Base-by-base conservation (phyloP, 2,888 invertebrate genomes). In the Uropetala carovei region DNA sequence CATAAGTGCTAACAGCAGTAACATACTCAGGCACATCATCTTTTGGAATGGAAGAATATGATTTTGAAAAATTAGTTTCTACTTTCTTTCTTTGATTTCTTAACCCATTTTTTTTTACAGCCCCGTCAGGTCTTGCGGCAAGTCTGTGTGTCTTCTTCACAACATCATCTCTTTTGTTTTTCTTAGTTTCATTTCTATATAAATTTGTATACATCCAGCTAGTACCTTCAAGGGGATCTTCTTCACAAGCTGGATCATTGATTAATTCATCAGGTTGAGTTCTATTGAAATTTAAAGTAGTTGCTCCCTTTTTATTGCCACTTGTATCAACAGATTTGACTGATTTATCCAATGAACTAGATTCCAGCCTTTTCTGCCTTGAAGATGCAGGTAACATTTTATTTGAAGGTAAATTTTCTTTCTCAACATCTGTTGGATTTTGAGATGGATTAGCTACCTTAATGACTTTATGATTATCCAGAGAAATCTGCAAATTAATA, bases 211-310 rank as follows among this genome's bases (percentile, higher is more conserved):
- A 43, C 89, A 89, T 89, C 89, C 89, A 64, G 64, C 89, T 89
- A 16, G 89, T 60, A n/a, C 89, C 89, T 89, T 89, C 89, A 22
- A 89, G 27, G n/a, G 89, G 89, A 58, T 89, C 89, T 18, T 64
- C 89, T 89, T 68, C 43, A 30, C 43, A 43, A 4, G 27, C 8
- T 43, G 18, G 64, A 10, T n/a, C 11, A 18, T 14, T 56, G 4
- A 57, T 57, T 7, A 30, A 10, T 0, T 30, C 56, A 75, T 11
- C 0, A 22, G 5, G 75, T 27, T 27, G 22, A 27, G 22, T 75
- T n/a, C 27, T 22, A 11, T 27, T 75, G 18, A 13, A 10, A 10
- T 0, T 4, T 27, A 75, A 27, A 75, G 75, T 43, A 43, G 43
- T 3, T 43, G 43, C 43, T 27, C 27, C 22, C 4, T 27, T 27